These are phyloP conservation scores for Limnephilus auricula DNA, from an alignment of 2,888 invertebrate species.

Conservation along the genomic window DNA sequence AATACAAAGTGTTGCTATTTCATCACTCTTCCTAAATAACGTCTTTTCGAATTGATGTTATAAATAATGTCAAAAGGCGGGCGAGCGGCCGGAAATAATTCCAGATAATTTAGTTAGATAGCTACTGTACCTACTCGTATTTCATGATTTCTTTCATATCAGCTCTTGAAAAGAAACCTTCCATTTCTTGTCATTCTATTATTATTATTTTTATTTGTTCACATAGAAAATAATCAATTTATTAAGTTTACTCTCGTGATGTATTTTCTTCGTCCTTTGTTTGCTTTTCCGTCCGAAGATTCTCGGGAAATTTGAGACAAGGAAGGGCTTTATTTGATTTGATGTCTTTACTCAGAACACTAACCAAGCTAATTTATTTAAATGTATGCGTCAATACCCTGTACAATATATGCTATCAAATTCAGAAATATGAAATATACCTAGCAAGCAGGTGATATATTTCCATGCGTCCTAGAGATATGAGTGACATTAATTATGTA, in stretches of 20 bases:
- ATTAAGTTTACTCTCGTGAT: background rate
- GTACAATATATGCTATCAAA: background rate
- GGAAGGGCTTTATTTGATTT: background rate
- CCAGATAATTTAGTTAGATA: conserved; percentile 28
- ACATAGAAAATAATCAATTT: conserved; percentile 20
- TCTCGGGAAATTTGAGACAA: background rate
- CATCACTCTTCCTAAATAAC: background rate
- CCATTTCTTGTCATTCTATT: conserved; percentile 1
- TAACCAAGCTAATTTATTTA: background rate
- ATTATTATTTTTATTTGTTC: background rate
- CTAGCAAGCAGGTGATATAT: background rate
- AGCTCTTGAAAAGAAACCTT: conserved; percentile 4
- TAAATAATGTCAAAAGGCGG: conserved; percentile 19
- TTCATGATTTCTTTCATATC: conserved; percentile 41
- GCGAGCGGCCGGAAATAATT: conserved; percentile 37
- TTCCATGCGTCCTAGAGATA: background rate
- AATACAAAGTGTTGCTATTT: background rate
- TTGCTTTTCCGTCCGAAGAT: background rate
- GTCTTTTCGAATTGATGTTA: conserved; percentile 37
- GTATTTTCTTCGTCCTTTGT: background rate
- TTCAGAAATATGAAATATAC: background rate
- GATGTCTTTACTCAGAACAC: background rate
- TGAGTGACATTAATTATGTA: background rate
- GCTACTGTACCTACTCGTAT: background rate
- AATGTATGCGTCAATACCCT: background rate